Base-by-base conservation (phyloP, 2,113 vertebrate species). In the Neopipo cinnamomea region DNA sequence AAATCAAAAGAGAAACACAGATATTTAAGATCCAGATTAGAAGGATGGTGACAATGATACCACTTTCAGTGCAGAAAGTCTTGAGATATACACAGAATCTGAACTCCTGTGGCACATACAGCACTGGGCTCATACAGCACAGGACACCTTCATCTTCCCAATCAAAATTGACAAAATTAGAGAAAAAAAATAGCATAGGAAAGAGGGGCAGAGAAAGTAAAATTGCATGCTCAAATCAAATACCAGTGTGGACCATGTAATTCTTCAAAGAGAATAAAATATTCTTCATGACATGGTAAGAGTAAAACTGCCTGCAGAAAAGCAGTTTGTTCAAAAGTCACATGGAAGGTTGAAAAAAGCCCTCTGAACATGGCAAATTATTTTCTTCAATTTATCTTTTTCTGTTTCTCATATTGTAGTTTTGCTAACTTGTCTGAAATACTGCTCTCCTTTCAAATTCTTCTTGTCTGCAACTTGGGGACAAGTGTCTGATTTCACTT, bases 401-500 rank as follows among this genome's bases (percentile, higher is more conserved):
- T 75, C 23, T 65, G 16, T 53, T 95, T 92, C 56, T 85, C 35
- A 78, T 20, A 21, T 77, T 49, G 17, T 30, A 33, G n/a, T 85
- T 87, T 74, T 74, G 28, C 33, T 63, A 35, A 41, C 31, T 77
- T 5, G 35, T 30, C 27, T 71, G 59, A 77, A 75, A 78, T 78
- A 55, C n/a, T 44, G 3, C 27, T 37, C 18, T 44, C 8, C 35
- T 77, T 90, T 93, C 37, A 71, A 52, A 77, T 87, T 71, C 39
- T 71, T 77, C 65, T 65, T 78, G 12, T n/a, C 55, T 73, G 30
- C 56, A 65, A 20, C 22, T 63, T 88, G 35, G 23, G 35, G 17
- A 44, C 23, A 24, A 42, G 9, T 47, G 14, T 67, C 33, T 72
- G 49, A 53, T 86, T 93, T 92, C 47, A 91, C 28, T 94, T 93